These are phyloP conservation scores for Drosophila grimshawi DNA, from an alignment of 1,140 invertebrate species.

Conservation along the genomic window DNA sequence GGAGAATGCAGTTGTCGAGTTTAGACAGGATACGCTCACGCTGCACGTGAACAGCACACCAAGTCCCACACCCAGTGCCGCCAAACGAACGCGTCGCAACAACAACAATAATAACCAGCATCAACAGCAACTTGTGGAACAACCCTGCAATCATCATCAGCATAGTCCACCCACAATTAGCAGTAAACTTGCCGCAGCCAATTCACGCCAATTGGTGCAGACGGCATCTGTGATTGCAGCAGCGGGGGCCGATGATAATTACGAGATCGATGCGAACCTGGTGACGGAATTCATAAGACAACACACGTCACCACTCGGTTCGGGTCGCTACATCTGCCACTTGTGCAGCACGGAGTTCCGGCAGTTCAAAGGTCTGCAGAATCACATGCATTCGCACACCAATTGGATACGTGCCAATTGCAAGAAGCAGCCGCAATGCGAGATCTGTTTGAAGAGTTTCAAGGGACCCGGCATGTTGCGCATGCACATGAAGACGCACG, in stretches of 20 bases:
- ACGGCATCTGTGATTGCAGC: slow-evolving; percentile 80
- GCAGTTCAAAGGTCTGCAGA: slow-evolving; percentile 86
- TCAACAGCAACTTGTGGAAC: slow-evolving; percentile 42
- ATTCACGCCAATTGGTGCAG: slow-evolving; percentile 72
- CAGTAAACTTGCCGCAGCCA: slow-evolving; percentile 67
- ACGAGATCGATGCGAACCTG: slow-evolving; percentile 76
- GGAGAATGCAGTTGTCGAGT: slow-evolving; percentile 70
- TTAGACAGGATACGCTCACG: slow-evolving; percentile 56
- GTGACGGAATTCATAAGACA: slow-evolving; percentile 79
- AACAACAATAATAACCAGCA: slow-evolving; percentile 14
- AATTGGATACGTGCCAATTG: slow-evolving; percentile 88
- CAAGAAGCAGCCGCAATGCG: slow-evolving; percentile 87
- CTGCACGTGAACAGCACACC: slow-evolving; percentile 45
- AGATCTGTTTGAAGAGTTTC: slow-evolving; percentile 86
- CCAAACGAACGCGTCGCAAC: slow-evolving; percentile 52
- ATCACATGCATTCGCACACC: slow-evolving; percentile 86
- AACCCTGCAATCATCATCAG: slow-evolving; percentile 65
- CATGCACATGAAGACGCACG: slow-evolving; percentile 87
- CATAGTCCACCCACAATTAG: slow-evolving; percentile 54
- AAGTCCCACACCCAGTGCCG: slow-evolving; percentile 62
- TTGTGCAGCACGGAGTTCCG: slow-evolving; percentile 87
- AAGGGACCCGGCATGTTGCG: slow-evolving; percentile 87
- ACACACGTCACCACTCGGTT: slow-evolving; percentile 75
- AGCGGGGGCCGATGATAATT: slow-evolving; percentile 71
- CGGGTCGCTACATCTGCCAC: slow-evolving; percentile 86